Conservation (phyloP, 2,797 vertebrate species). For the Squalus acanthias region DNA sequence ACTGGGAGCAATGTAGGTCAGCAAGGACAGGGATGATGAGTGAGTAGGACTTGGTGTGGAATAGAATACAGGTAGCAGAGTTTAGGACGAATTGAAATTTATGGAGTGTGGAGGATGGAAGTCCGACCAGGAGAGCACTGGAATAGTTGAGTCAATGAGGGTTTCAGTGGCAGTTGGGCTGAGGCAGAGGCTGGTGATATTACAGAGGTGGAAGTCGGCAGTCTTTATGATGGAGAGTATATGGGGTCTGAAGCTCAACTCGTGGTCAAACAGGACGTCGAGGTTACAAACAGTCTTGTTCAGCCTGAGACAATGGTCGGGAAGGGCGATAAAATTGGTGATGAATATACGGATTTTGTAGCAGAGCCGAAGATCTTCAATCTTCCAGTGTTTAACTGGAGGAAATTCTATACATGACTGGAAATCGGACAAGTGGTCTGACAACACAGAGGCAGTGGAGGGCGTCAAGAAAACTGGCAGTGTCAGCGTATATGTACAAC, state of each 20-base stretch:
- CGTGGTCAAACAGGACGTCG: background rate
- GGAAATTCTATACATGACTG: background rate
- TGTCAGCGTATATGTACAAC: background rate
- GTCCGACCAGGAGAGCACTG: too few relatives aligned
- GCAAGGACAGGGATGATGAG: too few relatives aligned
- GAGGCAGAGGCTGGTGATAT: background rate
- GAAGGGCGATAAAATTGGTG: background rate
- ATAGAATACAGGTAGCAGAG: too few relatives aligned
- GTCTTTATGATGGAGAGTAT: background rate
- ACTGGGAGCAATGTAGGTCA: too few relatives aligned
- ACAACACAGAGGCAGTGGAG: background rate
- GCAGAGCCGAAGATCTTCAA: background rate
- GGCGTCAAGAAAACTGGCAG: background rate
- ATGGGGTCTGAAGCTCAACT: background rate
- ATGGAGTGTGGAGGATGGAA: too few relatives aligned
- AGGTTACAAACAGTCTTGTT: background rate
- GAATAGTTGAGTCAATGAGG: too few relatives aligned
- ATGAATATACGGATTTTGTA: background rate
- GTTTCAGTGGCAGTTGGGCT: background rate
- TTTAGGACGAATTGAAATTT: too few relatives aligned
- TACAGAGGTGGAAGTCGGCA: background rate
- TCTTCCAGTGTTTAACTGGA: background rate
- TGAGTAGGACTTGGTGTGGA: background rate
- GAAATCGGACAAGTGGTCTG: background rate
- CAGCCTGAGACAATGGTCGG: background rate